Evolutionary conservation across 2,113 vertebrate species (phyloP).

Genomic region (Clinocottus analis): DNA sequence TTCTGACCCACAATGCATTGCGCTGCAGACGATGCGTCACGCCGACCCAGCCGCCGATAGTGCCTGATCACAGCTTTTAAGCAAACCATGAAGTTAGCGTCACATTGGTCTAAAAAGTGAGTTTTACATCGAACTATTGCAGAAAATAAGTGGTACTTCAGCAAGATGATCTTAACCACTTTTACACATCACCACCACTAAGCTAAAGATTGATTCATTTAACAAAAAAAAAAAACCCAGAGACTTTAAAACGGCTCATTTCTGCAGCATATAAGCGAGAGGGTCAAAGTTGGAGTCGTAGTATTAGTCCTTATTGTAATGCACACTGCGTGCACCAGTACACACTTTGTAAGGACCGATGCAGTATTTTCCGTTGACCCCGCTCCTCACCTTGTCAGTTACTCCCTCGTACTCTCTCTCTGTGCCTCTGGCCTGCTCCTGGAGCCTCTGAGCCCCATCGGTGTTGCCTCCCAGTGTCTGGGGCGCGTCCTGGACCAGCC

Average conservation of each 20-base stretch:
- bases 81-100: too few relatives aligned
- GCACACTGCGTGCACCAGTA: not conserved
- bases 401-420: constrained; percentile 88
- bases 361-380: not conserved
- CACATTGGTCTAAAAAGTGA: not conserved
- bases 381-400: constrained; percentile 85
- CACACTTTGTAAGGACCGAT: not conserved
- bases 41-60: too few relatives aligned
- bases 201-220: too few relatives aligned
- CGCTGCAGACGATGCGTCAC: too few relatives aligned
- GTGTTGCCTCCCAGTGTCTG: constrained; percentile 72
- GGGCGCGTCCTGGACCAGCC: constrained; percentile 92
- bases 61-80: too few relatives aligned
- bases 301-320: not conserved
- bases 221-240: not conserved
- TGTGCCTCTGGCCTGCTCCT: constrained; percentile 85
- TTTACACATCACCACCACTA: too few relatives aligned
- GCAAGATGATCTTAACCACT: too few relatives aligned
- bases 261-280: not conserved
- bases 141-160: too few relatives aligned
- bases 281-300: not conserved
- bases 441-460: constrained; percentile 85
- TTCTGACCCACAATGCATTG: not conserved
- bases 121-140: not conserved
- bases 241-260: not conserved